Base-by-base conservation (phyloP, 2,797 vertebrate species). In the Myotis daubentonii region DNA sequence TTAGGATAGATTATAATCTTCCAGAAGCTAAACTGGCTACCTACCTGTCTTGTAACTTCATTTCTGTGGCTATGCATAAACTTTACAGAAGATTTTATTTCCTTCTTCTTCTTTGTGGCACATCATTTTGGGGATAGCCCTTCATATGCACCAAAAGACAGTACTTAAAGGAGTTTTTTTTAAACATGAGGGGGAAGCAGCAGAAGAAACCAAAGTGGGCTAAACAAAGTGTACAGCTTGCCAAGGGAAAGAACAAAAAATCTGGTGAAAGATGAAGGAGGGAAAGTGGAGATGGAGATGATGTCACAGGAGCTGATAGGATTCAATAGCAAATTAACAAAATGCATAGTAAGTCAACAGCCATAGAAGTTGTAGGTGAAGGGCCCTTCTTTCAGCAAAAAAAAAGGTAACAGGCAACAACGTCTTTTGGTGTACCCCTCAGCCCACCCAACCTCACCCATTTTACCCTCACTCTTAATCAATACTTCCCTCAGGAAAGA, bases 171-270 rank as follows among this genome's bases (percentile, higher is more conserved):
- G 51, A 82, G 9, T 62, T 22, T 80, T 81, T 95, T 94, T 78
- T 89, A 96, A 87, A 89, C 17, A 86, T 8, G 51, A 90, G 47
- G 15, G 15, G 57, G 30, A 95, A 84, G 62, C 36, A 89, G 20
- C 44, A 89, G 33, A n/a, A 95, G 51, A 96, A 94, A 57, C 8
- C 15, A 96, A 68, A 72, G 51, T 51, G 28, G 13, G 10, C 74
- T 96, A 92, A 87, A 91, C 92, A 87, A 83, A 16, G 12, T 88
- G n/a, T 89, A 23, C 16, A 92, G 60, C 33, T 60, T 96, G 65
- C 68, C 38, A 83, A 95, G 76, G 30, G 47, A 74, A 47, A 93
- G 23, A 57, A 68, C 9, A 92, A 68, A 78, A 94, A 87, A 65
- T 82, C 60, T 94, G 25, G 33, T 81, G 9, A 90, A 93, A 89